These are phyloP conservation scores for Panagrolaimus sp. DNA, from an alignment of 1,140 invertebrate genomes.

Conservation along the genomic window DNA sequence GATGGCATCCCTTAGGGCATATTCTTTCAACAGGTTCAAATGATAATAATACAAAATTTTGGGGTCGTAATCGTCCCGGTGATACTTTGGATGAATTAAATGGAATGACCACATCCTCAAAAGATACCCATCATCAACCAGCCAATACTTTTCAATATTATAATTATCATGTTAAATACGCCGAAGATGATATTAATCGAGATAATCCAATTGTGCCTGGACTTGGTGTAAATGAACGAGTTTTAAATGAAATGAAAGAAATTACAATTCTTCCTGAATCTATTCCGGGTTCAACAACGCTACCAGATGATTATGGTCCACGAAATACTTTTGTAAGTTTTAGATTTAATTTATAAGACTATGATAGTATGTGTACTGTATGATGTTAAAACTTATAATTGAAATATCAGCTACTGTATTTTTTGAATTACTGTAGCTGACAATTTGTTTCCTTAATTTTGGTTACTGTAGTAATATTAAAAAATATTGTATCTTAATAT, in stretches of 20 bases:
- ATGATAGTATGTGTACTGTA: too few species aligned
- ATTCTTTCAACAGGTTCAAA: constrained; percentile 76
- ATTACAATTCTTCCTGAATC: not conserved
- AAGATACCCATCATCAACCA: constrained; percentile 3
- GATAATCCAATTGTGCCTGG: not conserved
- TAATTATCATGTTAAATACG: constrained; percentile 4
- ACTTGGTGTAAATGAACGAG: not conserved
- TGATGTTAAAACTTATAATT: not conserved
- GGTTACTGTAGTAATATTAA: too few species aligned
- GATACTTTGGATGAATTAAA: constrained; percentile 87
- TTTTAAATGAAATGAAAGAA: not conserved
- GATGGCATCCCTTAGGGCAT: constrained; percentile 98
- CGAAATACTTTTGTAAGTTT: constrained; percentile 21
- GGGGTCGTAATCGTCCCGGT: constrained; percentile 95
- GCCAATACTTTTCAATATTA: constrained; percentile 5
- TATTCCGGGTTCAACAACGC: constrained; percentile 7
- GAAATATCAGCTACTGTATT: constrained; percentile 15
- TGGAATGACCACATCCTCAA: constrained; percentile 58
- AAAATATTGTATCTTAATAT: too few species aligned
- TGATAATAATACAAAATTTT: constrained; percentile 74
- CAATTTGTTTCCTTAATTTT: too few species aligned
- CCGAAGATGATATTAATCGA: not conserved
- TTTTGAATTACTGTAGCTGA: too few species aligned
- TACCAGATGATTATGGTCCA: constrained; percentile 35
- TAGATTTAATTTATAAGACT: not conserved